Evolutionary conservation across 2,888 invertebrate species (phyloP), one percentile per base, ranked within the genome.

Genomic region (Trachelus tabidus): DNA sequence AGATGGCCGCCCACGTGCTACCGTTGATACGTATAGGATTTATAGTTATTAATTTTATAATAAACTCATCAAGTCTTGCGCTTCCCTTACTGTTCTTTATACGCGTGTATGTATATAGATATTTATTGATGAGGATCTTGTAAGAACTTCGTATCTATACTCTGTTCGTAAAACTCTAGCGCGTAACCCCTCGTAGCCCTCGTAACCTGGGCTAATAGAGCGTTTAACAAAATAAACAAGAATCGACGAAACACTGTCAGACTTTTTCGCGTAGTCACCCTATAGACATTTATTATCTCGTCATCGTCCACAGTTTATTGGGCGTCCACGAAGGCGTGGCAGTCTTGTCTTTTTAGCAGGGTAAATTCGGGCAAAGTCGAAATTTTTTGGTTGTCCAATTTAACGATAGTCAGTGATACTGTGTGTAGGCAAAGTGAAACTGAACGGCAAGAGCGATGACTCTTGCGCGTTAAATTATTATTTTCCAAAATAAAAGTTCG

Each of bases 1-100:
- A 88, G 87, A 88, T 88, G 86, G 85, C 87, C 83, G 80, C 85
- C 86, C 88, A 89, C 89, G 89, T 87, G 89, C 89, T 89, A 88
- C 87, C 86, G 86, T 86, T 82, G 73, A 35, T 12, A 23, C 34
- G 73, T 34, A 34, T 34, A 35, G 40, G 89, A 89, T 90, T 89
- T 89, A 90, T 88, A 88, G 88, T 89, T 89, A 90, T 89, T 89
- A 87, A 89, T 90, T 89, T 87, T 88, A 86, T 88, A 90, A 90
- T 89, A 87, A 87, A 89, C 87, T 87, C 87, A 89, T 90, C 89
- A 87, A 85, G 83, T 80, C 76, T 79, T 73, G 73, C 68, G 79
- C 81, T 80, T 80, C 81, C 81, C 81, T 40, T 40, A 40, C 40
- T 40, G 40, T 6, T 40, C 15, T 6, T 15, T 40, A 23, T 6